A percentile compares a stretch with the other conserved stretches of the same genome.
phyloP scores from a whole-genome alignment of 2,888 invertebrate genomes.

The Aplocera efformata region DNA sequence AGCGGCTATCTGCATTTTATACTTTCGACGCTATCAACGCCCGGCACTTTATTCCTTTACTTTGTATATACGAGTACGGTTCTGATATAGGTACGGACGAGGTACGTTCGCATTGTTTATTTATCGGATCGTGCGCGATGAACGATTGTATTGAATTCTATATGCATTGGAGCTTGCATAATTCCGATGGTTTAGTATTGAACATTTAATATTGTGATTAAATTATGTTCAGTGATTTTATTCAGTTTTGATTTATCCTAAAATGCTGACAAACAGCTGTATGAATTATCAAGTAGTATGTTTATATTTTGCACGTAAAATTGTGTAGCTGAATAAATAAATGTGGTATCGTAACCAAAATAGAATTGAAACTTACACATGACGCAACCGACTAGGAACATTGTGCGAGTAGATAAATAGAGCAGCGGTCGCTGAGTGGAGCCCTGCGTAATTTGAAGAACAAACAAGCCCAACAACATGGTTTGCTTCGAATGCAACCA shows the following conservation, averaged over 20 bases:
- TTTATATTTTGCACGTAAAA: conserved; percentile 2
- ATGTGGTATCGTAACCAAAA: conserved; percentile 50
- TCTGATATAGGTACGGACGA: conserved; percentile 34
- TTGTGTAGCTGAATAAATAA: conserved; percentile 20
- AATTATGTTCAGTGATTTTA: conserved; percentile 8
- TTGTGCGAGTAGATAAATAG: conserved; percentile 41
- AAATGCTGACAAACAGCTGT: background rate
- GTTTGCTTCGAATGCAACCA: conserved; percentile 54
- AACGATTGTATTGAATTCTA: conserved; percentile 46
- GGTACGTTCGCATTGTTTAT: conserved; percentile 54
- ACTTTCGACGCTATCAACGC: conserved; percentile 53
- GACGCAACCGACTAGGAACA: conserved; percentile 54
- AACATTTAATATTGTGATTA: conserved; percentile 12
- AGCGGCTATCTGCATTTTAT: conserved; percentile 70
- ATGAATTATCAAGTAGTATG: conserved; percentile 4
- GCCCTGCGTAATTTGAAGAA: conserved; percentile 64
- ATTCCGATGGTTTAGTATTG: conserved; percentile 25
- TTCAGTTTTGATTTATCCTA: conserved; percentile 7
- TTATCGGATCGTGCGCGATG: conserved; percentile 45
- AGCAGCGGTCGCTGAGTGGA: conserved; percentile 43
- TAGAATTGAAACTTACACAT: conserved; percentile 57
- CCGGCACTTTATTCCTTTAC: conserved; percentile 55
- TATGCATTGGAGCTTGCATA: conserved; percentile 36
- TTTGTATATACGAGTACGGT: conserved; percentile 42
- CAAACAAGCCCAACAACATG: conserved; percentile 53